Percentiles rank a stretch among this genome's conserved stretches.
Evolutionary conservation across 2,113 vertebrate genomes (phyloP).

Genomic region (Aptenodytes patagonicus): DNA sequence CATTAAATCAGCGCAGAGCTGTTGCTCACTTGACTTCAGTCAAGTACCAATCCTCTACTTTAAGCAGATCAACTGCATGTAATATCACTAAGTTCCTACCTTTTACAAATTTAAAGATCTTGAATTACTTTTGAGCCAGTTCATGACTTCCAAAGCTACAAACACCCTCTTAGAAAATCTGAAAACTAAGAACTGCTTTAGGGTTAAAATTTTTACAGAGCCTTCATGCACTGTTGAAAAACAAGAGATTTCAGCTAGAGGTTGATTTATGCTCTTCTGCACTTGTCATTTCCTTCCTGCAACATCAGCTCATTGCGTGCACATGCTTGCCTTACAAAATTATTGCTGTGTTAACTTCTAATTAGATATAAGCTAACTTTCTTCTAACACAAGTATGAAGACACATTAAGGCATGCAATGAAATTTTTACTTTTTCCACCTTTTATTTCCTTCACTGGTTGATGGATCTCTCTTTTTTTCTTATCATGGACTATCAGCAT

Average conservation of each 20-base stretch:
- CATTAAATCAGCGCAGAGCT: not conserved
- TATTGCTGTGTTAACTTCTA: slow-evolving; percentile 5
- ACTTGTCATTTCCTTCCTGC: slow-evolving; percentile 36
- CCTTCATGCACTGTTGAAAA: slow-evolving; percentile 3
- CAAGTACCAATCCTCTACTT: not conserved
- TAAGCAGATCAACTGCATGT: not conserved
- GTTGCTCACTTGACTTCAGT: not conserved
- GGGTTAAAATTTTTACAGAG: slow-evolving; percentile 13
- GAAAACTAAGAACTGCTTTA: not conserved
- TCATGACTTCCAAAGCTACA: not conserved
- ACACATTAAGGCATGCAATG: not conserved
- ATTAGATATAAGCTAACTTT: slow-evolving; percentile 5
- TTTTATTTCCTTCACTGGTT: not conserved
- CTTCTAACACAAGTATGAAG: not conserved
- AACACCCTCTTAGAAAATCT: not conserved
- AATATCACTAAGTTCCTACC: not conserved
- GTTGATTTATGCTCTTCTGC: slow-evolving; percentile 45
- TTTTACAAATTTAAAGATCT: not conserved
- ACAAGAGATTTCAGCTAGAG: not conserved
- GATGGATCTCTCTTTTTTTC: not conserved
- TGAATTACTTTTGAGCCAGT: not conserved
- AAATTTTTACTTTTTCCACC: not conserved
- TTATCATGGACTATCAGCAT: not conserved
- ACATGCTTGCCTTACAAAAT: slow-evolving; percentile 35
- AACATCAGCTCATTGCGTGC: not conserved